A percentile compares a stretch with the other conserved stretches of the same genome.
These are phyloP conservation scores for Tapirus indicus DNA, from an alignment of 2,797 vertebrate species.

Conservation along the genomic window DNA sequence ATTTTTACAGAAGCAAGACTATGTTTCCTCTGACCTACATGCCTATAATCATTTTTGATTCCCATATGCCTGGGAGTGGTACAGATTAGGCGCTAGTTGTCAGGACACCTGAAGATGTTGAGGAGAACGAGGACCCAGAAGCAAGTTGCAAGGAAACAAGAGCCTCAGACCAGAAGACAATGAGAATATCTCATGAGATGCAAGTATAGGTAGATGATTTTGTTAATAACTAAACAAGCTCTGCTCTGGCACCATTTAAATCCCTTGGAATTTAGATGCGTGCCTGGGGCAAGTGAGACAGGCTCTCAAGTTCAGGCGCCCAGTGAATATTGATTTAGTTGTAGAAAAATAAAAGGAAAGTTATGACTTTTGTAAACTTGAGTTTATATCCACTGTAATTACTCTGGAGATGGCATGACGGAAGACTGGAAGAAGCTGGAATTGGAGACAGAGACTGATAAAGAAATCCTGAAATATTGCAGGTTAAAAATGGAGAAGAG, in stretches of 20 bases:
- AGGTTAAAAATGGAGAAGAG: conserved; percentile 10
- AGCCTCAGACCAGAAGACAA: neutral
- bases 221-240: neutral
- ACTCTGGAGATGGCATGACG: neutral
- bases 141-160: neutral
- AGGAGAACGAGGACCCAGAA: neutral
- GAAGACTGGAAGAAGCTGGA: neutral
- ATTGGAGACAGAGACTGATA: neutral
- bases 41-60: neutral
- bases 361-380: neutral
- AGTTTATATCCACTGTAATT: neutral
- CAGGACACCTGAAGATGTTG: neutral
- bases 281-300: neutral
- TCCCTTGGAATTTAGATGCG: neutral
- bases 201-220: neutral
- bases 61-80: neutral
- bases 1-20: neutral
- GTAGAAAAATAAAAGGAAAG: neutral
- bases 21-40: neutral
- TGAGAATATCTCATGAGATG: neutral
- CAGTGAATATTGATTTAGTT: conserved; percentile 16
- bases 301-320: neutral
- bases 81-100: neutral
- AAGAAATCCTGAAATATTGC: neutral
- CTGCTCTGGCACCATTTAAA: neutral